Conservation (phyloP, 2,797 vertebrate species). For the Vultur gryphus region DNA sequence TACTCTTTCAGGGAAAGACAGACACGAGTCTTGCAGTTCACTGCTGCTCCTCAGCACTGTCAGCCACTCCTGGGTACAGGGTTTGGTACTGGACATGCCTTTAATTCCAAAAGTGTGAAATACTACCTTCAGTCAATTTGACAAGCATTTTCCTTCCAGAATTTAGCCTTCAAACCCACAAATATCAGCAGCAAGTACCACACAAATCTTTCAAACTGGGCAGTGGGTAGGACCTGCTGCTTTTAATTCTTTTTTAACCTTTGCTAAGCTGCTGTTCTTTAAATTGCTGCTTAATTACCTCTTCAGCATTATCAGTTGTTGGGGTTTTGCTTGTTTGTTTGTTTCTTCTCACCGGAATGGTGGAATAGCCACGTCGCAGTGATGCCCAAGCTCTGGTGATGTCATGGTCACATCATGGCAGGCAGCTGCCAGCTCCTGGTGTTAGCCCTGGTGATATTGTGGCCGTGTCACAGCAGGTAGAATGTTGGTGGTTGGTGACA, state of each 20-base stretch:
- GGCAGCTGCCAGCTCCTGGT: neutral
- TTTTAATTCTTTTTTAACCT: neutral
- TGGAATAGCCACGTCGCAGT: neutral
- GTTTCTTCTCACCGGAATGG: neutral
- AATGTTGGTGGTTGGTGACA: neutral
- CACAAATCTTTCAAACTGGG: neutral
- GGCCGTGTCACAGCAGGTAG: neutral
- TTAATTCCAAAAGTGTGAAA: neutral
- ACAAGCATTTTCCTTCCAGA: neutral
- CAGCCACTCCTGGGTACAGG: neutral
- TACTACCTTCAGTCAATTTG: neutral
- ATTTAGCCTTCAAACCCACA: neutral
- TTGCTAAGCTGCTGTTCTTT: neutral
- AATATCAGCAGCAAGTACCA: neutral
- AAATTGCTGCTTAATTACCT: neutral
- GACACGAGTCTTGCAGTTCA: neutral
- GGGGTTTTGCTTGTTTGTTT: neutral
- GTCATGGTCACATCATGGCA: rapidly evolving
- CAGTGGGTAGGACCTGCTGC: neutral
- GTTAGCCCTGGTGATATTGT: neutral
- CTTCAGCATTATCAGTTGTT: neutral
- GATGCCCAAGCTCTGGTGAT: neutral
- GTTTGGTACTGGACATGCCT: neutral
- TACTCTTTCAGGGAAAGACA: neutral
- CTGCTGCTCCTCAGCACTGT: neutral